Percentiles rank a stretch among this genome's conserved stretches.
Conservation (phyloP, 2,888 invertebrate species). For the Escarpia spicata region DNA sequence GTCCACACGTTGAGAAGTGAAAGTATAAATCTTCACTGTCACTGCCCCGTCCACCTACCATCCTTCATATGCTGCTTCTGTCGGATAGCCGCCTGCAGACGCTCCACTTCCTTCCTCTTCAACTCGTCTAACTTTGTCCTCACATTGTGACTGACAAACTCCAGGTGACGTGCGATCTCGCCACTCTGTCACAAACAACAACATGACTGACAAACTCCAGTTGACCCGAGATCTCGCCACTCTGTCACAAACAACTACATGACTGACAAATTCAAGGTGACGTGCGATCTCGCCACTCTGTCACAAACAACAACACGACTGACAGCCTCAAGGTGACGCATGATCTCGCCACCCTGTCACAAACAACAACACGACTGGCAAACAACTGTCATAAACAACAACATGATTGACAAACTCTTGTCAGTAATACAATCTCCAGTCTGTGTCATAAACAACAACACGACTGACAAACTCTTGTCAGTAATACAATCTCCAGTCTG, state of each 20-base stretch:
- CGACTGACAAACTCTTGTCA: not conserved
- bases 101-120: constrained; percentile 86
- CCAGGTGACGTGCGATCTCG: constrained; percentile 88
- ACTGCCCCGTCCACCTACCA: not conserved
- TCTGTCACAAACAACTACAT: not conserved
- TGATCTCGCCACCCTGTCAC: not conserved
- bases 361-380: not conserved
- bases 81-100: constrained; percentile 68
- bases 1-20: not conserved
- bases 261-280: not conserved
- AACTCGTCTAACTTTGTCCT: constrained; percentile 90
- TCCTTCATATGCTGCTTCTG: not conserved
- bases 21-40: not conserved
- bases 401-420: not conserved
- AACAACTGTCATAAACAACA: not conserved
- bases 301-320: not conserved
- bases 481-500: too few relatives aligned
- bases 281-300: not conserved
- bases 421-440: not conserved
- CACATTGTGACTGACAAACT: constrained; percentile 88
- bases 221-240: not conserved
- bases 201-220: not conserved
- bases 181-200: constrained; percentile 74
- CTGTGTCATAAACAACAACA: not conserved
- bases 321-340: not conserved